Evolutionary conservation across 2,888 invertebrate genomes (phyloP).

Genomic region (Sialis fuliginosa): DNA sequence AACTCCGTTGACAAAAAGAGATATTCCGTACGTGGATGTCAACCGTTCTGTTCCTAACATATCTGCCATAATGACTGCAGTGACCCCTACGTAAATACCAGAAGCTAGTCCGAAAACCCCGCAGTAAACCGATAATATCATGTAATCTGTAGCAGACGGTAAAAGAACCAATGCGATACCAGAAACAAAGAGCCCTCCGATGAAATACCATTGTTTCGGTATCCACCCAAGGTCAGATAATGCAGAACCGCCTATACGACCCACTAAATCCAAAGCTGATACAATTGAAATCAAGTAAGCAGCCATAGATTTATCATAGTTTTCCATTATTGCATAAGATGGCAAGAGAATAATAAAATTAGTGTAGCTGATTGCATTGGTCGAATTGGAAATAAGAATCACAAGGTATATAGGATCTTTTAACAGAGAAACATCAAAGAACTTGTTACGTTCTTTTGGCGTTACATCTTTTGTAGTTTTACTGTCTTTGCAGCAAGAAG

Average conservation of each 20-base stretch:
- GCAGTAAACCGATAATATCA: slow-evolving; percentile 47
- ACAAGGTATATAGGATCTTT: slow-evolving; percentile 67
- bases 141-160: slow-evolving; percentile 48
- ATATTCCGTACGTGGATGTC: slow-evolving; percentile 73
- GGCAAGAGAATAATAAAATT: slow-evolving; percentile 72
- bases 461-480: slow-evolving; percentile 22
- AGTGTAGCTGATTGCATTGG: slow-evolving; percentile 72
- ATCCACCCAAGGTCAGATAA: slow-evolving; percentile 58
- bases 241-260: slow-evolving; percentile 71
- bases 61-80: slow-evolving; percentile 76
- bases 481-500: slow-evolving; percentile 25
- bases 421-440: slow-evolving; percentile 55
- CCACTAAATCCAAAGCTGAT: slow-evolving; percentile 62
- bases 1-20: slow-evolving; percentile 68
- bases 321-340: slow-evolving; percentile 50
- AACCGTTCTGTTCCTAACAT: slow-evolving; percentile 70
- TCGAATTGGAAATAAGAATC: slow-evolving; percentile 68
- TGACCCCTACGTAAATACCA: slow-evolving; percentile 71
- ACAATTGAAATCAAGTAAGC: slow-evolving; percentile 64
- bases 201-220: slow-evolving; percentile 69
- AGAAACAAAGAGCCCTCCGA: slow-evolving; percentile 58
- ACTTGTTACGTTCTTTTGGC: slow-evolving; percentile 31
- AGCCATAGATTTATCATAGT: slow-evolving; percentile 50
- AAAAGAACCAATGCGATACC: slow-evolving; percentile 55
- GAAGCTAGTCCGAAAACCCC: slow-evolving; percentile 66